Conservation (phyloP, 53 echinoderm and acorn worm genomes). For the Echinometra lucunter region DNA sequence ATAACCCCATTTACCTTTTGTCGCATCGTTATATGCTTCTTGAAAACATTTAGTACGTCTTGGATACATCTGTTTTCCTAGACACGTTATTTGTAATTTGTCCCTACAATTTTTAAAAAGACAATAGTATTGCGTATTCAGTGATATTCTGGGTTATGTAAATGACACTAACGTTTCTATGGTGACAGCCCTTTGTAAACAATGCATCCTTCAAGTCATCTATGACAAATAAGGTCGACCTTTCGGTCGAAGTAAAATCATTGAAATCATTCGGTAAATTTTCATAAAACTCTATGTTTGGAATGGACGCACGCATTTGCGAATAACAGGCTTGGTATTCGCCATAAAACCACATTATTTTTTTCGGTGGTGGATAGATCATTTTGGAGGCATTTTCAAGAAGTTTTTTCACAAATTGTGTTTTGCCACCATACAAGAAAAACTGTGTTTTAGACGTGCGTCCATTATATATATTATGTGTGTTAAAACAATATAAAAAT, state of each 20-base stretch:
- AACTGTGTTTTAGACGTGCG: slow-evolving; percentile 64
- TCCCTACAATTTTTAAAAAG: slow-evolving; percentile 75
- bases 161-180: slow-evolving; percentile 72
- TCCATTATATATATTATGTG: not conserved
- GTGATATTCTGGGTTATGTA: slow-evolving; percentile 70
- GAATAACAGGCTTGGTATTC: slow-evolving; percentile 67
- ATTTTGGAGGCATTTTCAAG: slow-evolving; percentile 1
- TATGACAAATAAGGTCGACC: slow-evolving; percentile 65
- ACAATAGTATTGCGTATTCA: slow-evolving; percentile 71
- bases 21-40: slow-evolving; percentile 66
- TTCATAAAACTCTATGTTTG: slow-evolving; percentile 71
- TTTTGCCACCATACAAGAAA: slow-evolving; percentile 73
- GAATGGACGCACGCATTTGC: slow-evolving; percentile 26
- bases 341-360: slow-evolving; percentile 79
- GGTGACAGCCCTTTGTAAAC: slow-evolving; percentile 77
- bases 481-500: not conserved
- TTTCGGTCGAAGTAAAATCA: not conserved
- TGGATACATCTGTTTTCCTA: slow-evolving; percentile 67
- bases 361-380: slow-evolving; percentile 58
- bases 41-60: slow-evolving; percentile 43
- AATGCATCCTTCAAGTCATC: slow-evolving; percentile 76
- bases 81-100: slow-evolving; percentile 38
- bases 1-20: slow-evolving; percentile 51
- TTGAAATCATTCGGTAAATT: slow-evolving; percentile 65
- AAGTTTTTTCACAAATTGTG: slow-evolving; percentile 65